These are phyloP conservation scores for Rhinoderma darwinii DNA, from an alignment of 2,113 vertebrate genomes.

Conservation along the genomic window DNA sequence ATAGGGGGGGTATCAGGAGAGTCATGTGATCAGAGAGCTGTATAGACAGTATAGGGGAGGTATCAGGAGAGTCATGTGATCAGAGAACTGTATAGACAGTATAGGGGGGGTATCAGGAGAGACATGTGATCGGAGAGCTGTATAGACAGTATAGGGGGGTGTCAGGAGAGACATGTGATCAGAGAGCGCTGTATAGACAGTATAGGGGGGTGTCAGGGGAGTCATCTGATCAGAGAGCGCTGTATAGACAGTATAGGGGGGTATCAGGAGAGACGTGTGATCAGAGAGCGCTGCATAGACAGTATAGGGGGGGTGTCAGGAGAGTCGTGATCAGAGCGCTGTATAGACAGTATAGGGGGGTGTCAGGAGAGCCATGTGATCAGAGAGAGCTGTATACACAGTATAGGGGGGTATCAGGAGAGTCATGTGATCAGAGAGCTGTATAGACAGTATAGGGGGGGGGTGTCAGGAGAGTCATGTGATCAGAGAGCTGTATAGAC, in stretches of 20 bases:
- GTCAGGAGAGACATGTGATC: no score
- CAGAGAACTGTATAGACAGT: background rate
- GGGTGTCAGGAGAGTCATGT: no score
- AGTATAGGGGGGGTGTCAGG: background rate
- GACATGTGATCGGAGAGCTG: no score
- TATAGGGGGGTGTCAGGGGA: background rate
- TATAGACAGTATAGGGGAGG: background rate
- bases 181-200: background rate
- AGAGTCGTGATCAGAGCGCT: background rate
- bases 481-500: background rate
- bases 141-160: no score
- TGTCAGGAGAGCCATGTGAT: background rate
- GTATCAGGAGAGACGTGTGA: background rate
- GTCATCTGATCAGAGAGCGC: no score
- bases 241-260: background rate
- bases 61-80: background rate
- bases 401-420: background rate
- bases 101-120: background rate
- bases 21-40: background rate
- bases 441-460: no score
- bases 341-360: background rate
- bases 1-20: background rate
- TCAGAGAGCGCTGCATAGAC: background rate
- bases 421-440: background rate
- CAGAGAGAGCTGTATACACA: background rate